phyloP scores from a whole-genome alignment of 2,888 invertebrate species.

The Parnassius orleans region DNA sequence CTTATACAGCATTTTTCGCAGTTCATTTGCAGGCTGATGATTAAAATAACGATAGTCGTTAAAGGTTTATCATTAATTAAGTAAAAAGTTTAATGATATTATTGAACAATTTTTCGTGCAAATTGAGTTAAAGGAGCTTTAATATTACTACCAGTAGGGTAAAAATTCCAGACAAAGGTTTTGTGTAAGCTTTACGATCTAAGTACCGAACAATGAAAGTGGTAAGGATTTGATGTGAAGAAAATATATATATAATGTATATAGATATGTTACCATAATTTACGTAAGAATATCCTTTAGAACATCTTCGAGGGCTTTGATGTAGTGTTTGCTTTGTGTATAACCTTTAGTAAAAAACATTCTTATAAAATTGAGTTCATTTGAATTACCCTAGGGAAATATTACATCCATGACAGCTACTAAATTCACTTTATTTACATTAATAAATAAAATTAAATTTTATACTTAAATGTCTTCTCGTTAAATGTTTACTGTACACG shows the following conservation, averaged over 20 bases:
- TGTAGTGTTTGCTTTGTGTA: constrained; percentile 1
- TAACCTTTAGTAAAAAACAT: neutral
- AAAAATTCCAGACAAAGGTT: constrained; percentile 54
- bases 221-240: constrained; percentile 29
- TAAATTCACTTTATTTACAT: too few species aligned
- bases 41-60: constrained; percentile 3
- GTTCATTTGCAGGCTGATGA: too few species aligned
- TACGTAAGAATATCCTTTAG: constrained; percentile 16
- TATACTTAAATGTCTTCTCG: too few species aligned
- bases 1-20: too few species aligned
- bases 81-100: constrained; percentile 9
- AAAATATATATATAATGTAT: constrained; percentile 25
- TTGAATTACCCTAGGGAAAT: too few species aligned
- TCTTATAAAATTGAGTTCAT: too few species aligned
- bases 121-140: constrained; percentile 55
- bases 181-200: constrained; percentile 49
- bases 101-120: constrained; percentile 52
- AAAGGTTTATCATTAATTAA: constrained; percentile 1
- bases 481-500: too few species aligned
- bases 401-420: too few species aligned
- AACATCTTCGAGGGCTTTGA: constrained; percentile 6
- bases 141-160: constrained; percentile 42
- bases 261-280: constrained; percentile 23
- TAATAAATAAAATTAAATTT: too few species aligned
- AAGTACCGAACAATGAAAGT: constrained; percentile 59